These are phyloP conservation scores for Xenopus laevis DNA, from an alignment of 2,113 vertebrate genomes.

Conservation along the genomic window DNA sequence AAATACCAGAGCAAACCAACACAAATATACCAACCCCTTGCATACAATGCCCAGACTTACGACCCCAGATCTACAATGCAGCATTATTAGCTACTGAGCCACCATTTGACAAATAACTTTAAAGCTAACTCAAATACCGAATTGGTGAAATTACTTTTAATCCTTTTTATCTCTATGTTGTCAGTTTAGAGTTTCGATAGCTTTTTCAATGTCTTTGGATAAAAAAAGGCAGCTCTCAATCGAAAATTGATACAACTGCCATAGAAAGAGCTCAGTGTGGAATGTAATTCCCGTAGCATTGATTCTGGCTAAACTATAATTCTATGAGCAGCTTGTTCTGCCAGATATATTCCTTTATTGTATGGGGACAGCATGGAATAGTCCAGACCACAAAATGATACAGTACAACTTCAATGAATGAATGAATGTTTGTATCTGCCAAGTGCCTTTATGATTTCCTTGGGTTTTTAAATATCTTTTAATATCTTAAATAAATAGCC, in stretches of 20 bases:
- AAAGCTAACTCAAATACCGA: not conserved
- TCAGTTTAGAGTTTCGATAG: not conserved
- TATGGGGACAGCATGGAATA: not conserved
- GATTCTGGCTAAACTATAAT: constrained; percentile 11
- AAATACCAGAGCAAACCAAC: too few species aligned
- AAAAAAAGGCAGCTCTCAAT: constrained; percentile 15
- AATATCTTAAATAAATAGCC: too few species aligned
- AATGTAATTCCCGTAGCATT: constrained; percentile 23
- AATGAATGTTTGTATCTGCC: too few species aligned
- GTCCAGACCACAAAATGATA: constrained; percentile 9
- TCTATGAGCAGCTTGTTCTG: constrained; percentile 6
- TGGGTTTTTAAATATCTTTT: too few species aligned
- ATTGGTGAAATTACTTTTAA: not conserved
- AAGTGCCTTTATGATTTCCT: not conserved
- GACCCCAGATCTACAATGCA: too few species aligned
- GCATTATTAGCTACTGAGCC: too few species aligned
- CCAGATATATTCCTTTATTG: constrained; percentile 8
- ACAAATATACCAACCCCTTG: too few species aligned
- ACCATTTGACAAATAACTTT: too few species aligned
- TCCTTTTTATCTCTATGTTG: not conserved
- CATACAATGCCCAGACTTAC: too few species aligned
- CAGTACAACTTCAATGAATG: too few species aligned
- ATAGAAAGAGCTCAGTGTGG: not conserved
- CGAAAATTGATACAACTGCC: constrained; percentile 10
- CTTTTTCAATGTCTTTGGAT: constrained; percentile 15